A percentile compares a stretch with the other conserved stretches of the same genome.
Evolutionary conservation across 1,140 invertebrate species (phyloP).

Genomic region (Eueides isabella): DNA sequence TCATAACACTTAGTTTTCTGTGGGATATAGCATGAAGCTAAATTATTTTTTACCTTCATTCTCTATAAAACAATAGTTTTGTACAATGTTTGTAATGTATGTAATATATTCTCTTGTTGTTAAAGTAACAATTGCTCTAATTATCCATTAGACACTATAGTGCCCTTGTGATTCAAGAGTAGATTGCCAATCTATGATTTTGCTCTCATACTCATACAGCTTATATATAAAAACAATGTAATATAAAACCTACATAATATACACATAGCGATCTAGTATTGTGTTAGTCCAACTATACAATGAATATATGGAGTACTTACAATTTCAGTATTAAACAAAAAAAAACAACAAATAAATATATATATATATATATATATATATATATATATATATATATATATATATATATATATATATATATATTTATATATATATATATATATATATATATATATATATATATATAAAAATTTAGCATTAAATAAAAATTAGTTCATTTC

Average conservation of each 20-base stretch:
- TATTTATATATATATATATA: no score
- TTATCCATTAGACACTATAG: conserved; percentile 12
- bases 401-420: no score
- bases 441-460: no score
- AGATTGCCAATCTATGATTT: conserved; percentile 17
- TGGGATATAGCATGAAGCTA: background rate
- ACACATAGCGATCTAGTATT: no score
- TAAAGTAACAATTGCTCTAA: conserved; percentile 22
- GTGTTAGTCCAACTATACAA: no score
- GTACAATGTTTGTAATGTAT: background rate
- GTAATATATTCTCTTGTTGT: background rate
- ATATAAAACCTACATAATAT: background rate
- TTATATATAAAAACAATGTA: background rate
- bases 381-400: no score
- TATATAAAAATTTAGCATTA: no score
- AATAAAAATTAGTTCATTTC: no score
- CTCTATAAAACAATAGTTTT: background rate
- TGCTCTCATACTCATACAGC: background rate
- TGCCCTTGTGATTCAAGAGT: conserved; percentile 17
- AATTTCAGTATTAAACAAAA: no score
- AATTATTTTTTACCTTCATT: background rate
- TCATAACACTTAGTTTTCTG: background rate
- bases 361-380: no score
- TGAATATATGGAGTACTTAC: no score
- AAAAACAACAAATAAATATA: no score